These are phyloP conservation scores for Patella pellucida DNA, from an alignment of 2,888 invertebrate genomes.

Conservation along the genomic window DNA sequence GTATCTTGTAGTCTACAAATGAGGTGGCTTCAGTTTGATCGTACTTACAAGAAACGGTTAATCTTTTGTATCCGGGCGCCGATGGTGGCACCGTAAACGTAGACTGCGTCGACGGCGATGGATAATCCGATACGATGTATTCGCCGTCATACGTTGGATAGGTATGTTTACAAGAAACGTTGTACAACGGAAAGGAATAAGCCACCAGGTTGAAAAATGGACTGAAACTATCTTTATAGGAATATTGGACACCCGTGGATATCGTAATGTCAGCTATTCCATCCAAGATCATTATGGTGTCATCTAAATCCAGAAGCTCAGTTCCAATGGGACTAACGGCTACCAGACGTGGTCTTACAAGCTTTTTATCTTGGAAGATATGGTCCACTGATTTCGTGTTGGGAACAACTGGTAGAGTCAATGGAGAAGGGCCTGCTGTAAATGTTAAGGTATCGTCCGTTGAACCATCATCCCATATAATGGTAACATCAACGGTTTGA, in stretches of 20 bases:
- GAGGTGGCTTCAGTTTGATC: neutral
- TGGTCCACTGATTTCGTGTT: neutral
- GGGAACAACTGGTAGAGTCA: neutral
- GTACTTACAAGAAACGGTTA: neutral
- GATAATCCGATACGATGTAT: neutral
- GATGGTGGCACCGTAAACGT: neutral
- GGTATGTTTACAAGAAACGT: neutral
- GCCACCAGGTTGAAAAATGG: neutral
- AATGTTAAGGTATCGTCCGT: neutral
- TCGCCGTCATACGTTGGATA: neutral
- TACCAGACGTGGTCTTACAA: neutral
- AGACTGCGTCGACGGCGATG: neutral
- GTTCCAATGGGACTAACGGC: neutral
- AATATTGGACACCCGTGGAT: neutral
- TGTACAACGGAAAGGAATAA: neutral
- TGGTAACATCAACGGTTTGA: neutral
- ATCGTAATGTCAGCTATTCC: neutral
- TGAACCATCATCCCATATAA: neutral
- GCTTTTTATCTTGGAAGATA: neutral
- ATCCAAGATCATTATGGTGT: neutral
- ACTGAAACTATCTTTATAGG: neutral
- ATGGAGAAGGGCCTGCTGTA: neutral
- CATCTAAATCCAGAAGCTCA: neutral
- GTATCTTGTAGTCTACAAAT: neutral
- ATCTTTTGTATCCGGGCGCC: neutral